A percentile compares a stretch with the other conserved stretches of the same genome.
phyloP scores from a whole-genome alignment of 53 echinoderm and acorn worm species.

The Stichopus horrens region DNA sequence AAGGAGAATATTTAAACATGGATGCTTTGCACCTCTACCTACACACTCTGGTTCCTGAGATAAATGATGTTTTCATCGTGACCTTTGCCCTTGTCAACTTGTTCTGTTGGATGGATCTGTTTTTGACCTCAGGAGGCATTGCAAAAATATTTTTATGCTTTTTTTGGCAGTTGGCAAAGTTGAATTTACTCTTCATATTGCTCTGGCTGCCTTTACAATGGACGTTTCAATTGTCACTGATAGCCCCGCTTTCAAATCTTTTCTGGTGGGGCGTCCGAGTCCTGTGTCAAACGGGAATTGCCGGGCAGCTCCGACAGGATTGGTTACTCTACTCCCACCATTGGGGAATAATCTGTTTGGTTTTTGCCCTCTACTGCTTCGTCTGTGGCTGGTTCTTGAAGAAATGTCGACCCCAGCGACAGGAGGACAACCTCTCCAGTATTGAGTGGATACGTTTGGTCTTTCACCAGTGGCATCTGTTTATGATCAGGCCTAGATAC shows the following conservation, averaged over 20 bases:
- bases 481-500: constrained; percentile 68
- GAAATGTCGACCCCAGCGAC: constrained; percentile 42
- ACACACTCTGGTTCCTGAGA: constrained; percentile 75
- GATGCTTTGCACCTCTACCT: constrained; percentile 71
- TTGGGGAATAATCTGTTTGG: constrained; percentile 38
- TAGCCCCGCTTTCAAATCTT: constrained; percentile 61
- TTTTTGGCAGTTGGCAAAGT: constrained; percentile 76
- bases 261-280: constrained; percentile 57
- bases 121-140: constrained; percentile 68
- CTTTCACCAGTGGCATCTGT: constrained; percentile 63
- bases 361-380: constrained; percentile 66
- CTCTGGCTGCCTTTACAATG: constrained; percentile 86
- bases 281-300: constrained; percentile 56
- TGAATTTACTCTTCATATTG: constrained; percentile 72
- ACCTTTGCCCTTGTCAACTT: constrained; percentile 73
- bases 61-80: constrained; percentile 79
- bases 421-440: constrained; percentile 61
- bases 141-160: constrained; percentile 79
- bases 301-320: constrained; percentile 65
- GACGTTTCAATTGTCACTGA: constrained; percentile 65
- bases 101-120: constrained; percentile 81
- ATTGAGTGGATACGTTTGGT: constrained; percentile 69
- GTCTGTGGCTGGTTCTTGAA: constrained; percentile 56
- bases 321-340: constrained; percentile 72
- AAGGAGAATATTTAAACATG: constrained; percentile 72